phyloP scores from a whole-genome alignment of 2,888 invertebrate genomes.

The Palloptera scutellata region DNA sequence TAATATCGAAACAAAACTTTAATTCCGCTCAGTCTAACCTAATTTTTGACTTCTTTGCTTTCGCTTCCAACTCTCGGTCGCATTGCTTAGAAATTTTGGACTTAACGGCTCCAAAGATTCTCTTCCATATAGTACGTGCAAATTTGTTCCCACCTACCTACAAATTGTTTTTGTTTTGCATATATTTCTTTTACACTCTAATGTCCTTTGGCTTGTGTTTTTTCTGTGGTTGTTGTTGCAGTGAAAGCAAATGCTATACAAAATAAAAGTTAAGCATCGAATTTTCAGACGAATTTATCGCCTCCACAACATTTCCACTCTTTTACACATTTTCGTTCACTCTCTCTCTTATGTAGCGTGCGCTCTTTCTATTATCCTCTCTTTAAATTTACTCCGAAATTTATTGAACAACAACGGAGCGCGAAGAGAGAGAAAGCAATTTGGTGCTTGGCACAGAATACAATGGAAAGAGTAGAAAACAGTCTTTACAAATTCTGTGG shows the following conservation, averaged over 20 bases:
- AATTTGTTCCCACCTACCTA: conserved; percentile 7
- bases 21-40: too few species aligned
- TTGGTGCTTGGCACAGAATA: too few species aligned
- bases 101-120: conserved; percentile 5
- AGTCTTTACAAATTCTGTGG: too few species aligned
- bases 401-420: background rate
- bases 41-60: background rate
- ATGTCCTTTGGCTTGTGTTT: background rate
- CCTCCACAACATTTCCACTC: conserved; percentile 11
- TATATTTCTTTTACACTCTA: background rate
- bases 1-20: background rate
- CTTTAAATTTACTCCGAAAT: conserved; percentile 23
- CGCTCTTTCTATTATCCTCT: too few species aligned
- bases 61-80: background rate
- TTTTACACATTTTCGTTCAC: background rate
- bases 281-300: conserved; percentile 25
- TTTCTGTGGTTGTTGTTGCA: background rate
- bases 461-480: too few species aligned
- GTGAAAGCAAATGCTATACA: conserved; percentile 12
- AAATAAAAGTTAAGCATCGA: conserved; percentile 25
- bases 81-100: background rate
- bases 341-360: too few species aligned
- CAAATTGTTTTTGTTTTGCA: background rate
- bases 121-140: background rate
- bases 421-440: background rate